These are phyloP conservation scores for Pogona vitticeps DNA, from an alignment of 2,113 vertebrate species.

Conservation along the genomic window DNA sequence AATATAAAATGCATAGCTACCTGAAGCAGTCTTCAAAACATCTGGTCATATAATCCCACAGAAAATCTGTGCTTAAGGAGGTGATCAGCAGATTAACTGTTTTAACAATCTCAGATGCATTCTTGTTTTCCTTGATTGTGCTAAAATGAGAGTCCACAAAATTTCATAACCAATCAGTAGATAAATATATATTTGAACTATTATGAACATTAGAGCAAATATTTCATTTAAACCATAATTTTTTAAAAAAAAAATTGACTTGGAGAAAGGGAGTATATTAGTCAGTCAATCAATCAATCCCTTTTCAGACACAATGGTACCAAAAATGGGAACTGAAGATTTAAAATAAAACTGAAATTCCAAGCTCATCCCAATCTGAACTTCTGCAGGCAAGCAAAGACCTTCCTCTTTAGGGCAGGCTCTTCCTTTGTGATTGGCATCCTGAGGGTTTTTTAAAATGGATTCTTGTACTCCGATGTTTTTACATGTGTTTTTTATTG, in stretches of 20 bases:
- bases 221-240: neutral
- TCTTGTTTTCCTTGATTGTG: slow-evolving; percentile 92
- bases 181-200: neutral
- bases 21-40: slow-evolving; percentile 88
- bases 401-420: too few relatives aligned
- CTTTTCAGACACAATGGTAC: neutral
- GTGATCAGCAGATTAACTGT: slow-evolving; percentile 91
- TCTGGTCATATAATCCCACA: slow-evolving; percentile 94
- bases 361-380: neutral
- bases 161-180: neutral
- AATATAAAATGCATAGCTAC: slow-evolving; percentile 68
- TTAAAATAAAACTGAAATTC: neutral
- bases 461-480: too few relatives aligned
- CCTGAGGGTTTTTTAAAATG: too few relatives aligned
- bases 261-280: too few relatives aligned
- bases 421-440: too few relatives aligned
- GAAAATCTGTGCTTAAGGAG: slow-evolving; percentile 89
- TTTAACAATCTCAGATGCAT: slow-evolving; percentile 93
- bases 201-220: neutral
- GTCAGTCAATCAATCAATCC: neutral
- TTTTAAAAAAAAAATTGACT: neutral
- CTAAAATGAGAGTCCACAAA: slow-evolving; percentile 68
- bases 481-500: too few relatives aligned
- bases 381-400: too few relatives aligned
- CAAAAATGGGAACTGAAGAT: neutral